Evolutionary conservation across 2,888 invertebrate species (phyloP).

Genomic region (Drosophila tanythrix): DNA sequence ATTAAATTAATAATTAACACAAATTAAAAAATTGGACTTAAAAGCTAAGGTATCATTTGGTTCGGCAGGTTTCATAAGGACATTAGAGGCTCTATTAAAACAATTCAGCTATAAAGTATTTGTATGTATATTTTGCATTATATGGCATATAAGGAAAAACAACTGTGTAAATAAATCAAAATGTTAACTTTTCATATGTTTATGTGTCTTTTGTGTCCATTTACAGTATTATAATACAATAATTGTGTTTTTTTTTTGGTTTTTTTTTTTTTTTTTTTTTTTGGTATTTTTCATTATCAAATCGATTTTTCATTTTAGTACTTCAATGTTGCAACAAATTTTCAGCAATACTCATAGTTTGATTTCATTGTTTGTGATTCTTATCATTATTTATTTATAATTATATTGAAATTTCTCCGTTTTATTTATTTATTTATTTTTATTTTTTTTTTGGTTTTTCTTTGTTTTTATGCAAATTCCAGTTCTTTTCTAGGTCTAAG

Average conservation of each 20-base stretch:
- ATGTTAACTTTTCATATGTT: conserved; percentile 60
- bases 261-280: too few relatives aligned
- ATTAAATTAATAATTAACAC: conserved; percentile 53
- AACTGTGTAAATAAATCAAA: conserved; percentile 68
- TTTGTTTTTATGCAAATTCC: conserved; percentile 62
- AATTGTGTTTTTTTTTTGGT: conserved; percentile 21
- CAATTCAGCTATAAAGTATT: conserved; percentile 71
- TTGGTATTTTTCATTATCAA: conserved; percentile 2
- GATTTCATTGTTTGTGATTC: conserved; percentile 22
- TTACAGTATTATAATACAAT: conserved; percentile 72
- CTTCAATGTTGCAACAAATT: conserved; percentile 81
- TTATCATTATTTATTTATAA: conserved; percentile 18
- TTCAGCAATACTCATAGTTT: conserved; percentile 36
- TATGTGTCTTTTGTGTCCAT: conserved; percentile 73
- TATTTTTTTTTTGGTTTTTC: background rate
- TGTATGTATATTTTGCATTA: conserved; percentile 65
- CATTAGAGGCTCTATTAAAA: conserved; percentile 71
- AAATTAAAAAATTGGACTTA: conserved; percentile 65
- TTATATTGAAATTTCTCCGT: background rate
- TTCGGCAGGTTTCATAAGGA: conserved; percentile 54
- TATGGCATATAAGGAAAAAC: conserved; percentile 62
- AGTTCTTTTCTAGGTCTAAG: conserved; percentile 63
- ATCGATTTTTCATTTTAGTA: conserved; percentile 59
- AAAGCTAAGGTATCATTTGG: conserved; percentile 63
- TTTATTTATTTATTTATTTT: conserved; percentile 11